These are phyloP conservation scores for Ephialtes manifestator DNA, from an alignment of 2,888 invertebrate species.

Conservation along the genomic window DNA sequence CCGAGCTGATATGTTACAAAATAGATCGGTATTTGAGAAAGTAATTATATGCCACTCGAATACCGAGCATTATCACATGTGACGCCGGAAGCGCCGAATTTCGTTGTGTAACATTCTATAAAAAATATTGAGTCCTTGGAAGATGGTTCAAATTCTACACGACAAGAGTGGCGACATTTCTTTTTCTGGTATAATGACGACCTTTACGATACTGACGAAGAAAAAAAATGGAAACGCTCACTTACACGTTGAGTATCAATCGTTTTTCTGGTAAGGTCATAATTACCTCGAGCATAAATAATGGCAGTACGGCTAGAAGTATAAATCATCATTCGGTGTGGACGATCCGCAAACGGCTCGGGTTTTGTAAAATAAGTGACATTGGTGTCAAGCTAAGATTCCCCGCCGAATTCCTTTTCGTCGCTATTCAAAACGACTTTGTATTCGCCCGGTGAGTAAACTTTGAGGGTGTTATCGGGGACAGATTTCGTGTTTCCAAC, in stretches of 20 bases:
- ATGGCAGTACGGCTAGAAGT: conserved; percentile 83
- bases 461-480: conserved; percentile 97
- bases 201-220: conserved; percentile 61
- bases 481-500: conserved; percentile 99
- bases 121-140: conserved; percentile 30
- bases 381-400: conserved; percentile 90
- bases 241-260: conserved; percentile 2
- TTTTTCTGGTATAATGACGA: background rate
- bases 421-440: conserved; percentile 93
- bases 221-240: conserved; percentile 28
- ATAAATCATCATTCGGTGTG: conserved; percentile 88
- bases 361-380: conserved; percentile 89
- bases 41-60: background rate
- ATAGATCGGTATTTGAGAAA: background rate
- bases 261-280: background rate
- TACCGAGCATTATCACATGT: conserved; percentile 16
- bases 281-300: conserved; percentile 79
- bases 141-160: background rate
- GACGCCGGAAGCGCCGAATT: conserved; percentile 1
- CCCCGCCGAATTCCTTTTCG: conserved; percentile 92
- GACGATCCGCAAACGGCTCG: conserved; percentile 90
- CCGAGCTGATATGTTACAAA: too few species aligned
- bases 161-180: background rate
- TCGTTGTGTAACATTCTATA: conserved; percentile 47
- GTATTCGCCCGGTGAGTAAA: conserved; percentile 94